Conservation (phyloP, 2,113 vertebrate genomes). For the Dasyprocta punctata region DNA sequence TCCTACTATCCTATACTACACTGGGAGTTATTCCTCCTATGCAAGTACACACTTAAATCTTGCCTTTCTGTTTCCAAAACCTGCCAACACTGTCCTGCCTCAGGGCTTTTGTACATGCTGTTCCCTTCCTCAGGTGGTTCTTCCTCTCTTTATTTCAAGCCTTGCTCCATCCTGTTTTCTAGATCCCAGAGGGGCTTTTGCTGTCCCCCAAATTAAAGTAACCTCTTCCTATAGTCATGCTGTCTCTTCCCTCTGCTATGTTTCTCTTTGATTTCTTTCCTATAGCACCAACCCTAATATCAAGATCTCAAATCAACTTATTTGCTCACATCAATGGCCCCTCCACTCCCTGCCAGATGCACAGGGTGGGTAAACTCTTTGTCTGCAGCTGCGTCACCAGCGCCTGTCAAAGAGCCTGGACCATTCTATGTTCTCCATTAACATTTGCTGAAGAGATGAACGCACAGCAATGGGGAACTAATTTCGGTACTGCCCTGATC, state of each 20-base stretch:
- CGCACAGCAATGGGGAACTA: background rate
- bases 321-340: background rate
- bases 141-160: background rate
- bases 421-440: background rate
- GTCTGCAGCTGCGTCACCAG: background rate
- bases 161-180: background rate
- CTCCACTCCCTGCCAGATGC: background rate
- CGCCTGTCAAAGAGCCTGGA: background rate
- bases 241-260: background rate
- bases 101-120: background rate
- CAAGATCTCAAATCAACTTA: background rate
- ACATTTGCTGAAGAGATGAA: background rate
- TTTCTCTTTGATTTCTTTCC: background rate
- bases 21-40: background rate
- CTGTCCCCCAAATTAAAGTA: background rate
- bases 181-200: background rate
- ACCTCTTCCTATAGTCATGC: too few relatives aligned
- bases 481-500: background rate
- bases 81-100: background rate
- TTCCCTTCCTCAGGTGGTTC: background rate
- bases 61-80: background rate
- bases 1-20: background rate
- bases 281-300: background rate
- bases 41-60: background rate
- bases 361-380: background rate